Base-by-base conservation (phyloP, 2,113 vertebrate genomes). In the Lepisosteus osseus region DNA sequence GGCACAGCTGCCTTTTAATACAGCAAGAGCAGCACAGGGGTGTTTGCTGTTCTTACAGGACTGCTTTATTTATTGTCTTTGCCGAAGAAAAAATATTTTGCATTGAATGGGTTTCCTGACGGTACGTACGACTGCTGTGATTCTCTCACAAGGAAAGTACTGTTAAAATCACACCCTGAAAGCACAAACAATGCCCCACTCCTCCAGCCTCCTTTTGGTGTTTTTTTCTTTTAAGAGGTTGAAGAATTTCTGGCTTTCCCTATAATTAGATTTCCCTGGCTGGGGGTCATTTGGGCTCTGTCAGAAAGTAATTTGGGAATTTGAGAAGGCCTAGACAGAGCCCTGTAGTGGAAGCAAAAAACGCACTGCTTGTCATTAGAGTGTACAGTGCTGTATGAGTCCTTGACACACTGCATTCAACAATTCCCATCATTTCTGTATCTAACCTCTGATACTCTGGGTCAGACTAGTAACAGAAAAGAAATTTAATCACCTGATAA, bases 61-160 rank as follows among this genome's bases (percentile, higher is more conserved):
- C 55, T 80, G 45, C 74, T 74, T 72, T 87, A 81, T 89, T 89
- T 89, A 85, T 87, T 89, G 81, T 85, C 74, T 70, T 83, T 85
- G 72, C 64, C 68, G 51, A 75, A 70, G 81, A 55, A 84, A 57
- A 6, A 71, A 73, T 71, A 13, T 44, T 11, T 65, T 64, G 15
- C 72, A 77, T 81, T 86, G 78, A 77, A 74, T 82, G 74, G 65
- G 65, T 73, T 74, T 68, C 66, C 59, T 2, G 2, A 3, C 77
- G 74, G 56, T 51, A 42, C 56, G 9, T 65, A 68, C 54, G 41
- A 17, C 70, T 74, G 41, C 65, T 56, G 67, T 77, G 79, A 76
- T 79, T 84, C 86, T 84, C 80, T 75, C 78, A 83, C 71, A 66
- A 44, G 9, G 66, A 73, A 64, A 79, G 69, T 81, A 80, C 72